phyloP scores from a whole-genome alignment of 2,888 invertebrate genomes.

The Drosophila rellima region DNA sequence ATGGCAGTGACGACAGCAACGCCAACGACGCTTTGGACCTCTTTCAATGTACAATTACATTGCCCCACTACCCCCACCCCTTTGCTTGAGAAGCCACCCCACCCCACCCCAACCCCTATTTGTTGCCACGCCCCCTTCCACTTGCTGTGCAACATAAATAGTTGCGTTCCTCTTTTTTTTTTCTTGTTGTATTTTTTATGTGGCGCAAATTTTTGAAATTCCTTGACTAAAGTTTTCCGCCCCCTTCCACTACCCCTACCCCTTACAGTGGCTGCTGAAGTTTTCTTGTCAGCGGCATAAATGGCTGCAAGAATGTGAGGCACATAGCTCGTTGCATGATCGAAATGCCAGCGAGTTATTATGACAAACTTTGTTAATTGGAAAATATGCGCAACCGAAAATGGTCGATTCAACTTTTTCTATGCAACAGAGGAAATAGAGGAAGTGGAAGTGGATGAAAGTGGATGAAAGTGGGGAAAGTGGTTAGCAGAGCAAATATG shows the following conservation, averaged over 20 bases:
- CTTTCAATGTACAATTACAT: conserved; percentile 79
- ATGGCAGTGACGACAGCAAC: conserved; percentile 39
- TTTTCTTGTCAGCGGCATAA: conserved; percentile 58
- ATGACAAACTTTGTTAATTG: conserved; percentile 81
- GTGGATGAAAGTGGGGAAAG: background rate
- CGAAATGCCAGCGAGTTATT: conserved; percentile 73
- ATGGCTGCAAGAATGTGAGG: conserved; percentile 68
- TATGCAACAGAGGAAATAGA: background rate
- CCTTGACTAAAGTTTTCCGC: conserved; percentile 57
- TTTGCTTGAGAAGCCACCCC: too few relatives aligned
- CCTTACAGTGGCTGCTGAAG: background rate
- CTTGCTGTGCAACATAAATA: conserved; percentile 74
- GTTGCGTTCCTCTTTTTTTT: conserved; percentile 71
- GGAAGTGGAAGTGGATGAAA: background rate
- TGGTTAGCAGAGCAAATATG: background rate
- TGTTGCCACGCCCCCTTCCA: conserved; percentile 6
- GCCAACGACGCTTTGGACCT: conserved; percentile 38
- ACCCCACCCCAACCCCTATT: background rate
- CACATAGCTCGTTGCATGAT: conserved; percentile 75
- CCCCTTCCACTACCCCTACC: background rate
- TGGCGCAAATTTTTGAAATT: conserved; percentile 73
- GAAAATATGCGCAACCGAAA: conserved; percentile 71
- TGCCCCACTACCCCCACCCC: conserved; percentile 13
- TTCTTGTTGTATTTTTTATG: conserved; percentile 24
- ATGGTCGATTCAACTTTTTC: conserved; percentile 35